A percentile compares a stretch with the other conserved stretches of the same genome.
Conservation (phyloP, 92 coral and sea anemone genomes). For the Phenganax marumi region DNA sequence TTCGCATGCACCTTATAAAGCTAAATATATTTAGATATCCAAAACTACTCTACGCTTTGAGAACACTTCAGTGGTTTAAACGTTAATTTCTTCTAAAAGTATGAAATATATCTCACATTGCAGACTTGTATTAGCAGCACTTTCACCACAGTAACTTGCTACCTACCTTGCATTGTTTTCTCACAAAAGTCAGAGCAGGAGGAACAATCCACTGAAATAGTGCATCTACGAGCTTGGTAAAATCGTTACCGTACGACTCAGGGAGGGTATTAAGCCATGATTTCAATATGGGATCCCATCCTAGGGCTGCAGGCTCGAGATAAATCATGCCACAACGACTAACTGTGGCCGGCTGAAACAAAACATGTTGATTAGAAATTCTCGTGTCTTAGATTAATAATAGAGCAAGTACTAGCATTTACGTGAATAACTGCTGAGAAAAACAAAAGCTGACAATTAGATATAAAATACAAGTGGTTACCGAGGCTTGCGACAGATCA, state of each 20-base stretch:
- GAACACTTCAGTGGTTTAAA: too few relatives aligned
- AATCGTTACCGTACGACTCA: conserved; percentile 63
- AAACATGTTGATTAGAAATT: background rate
- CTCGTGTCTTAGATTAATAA: background rate
- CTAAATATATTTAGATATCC: too few relatives aligned
- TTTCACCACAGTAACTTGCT: background rate
- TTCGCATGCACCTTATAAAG: too few relatives aligned
- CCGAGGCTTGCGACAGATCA: conserved; percentile 97
- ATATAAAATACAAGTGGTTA: conserved; percentile 39
- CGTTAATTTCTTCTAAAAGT: background rate
- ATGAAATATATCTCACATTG: background rate
- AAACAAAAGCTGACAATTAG: too few relatives aligned
- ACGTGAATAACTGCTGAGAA: background rate
- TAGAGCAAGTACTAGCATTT: too few relatives aligned
- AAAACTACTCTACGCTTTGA: too few relatives aligned
- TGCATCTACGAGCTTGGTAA: conserved; percentile 69
- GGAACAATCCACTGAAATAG: conserved; percentile 95
- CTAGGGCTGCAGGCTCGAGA: conserved; percentile 90
- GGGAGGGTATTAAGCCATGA: conserved; percentile 84
- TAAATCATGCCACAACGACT: conserved; percentile 99
- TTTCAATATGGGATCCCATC: conserved; percentile 92
- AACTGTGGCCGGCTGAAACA: conserved; percentile 84
- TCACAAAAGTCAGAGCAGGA: conserved; percentile 77
- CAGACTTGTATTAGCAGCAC: background rate
- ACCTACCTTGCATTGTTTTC: conserved; percentile 88